Conservation (phyloP, 2,797 vertebrate genomes). For the Labeo calbasu region DNA sequence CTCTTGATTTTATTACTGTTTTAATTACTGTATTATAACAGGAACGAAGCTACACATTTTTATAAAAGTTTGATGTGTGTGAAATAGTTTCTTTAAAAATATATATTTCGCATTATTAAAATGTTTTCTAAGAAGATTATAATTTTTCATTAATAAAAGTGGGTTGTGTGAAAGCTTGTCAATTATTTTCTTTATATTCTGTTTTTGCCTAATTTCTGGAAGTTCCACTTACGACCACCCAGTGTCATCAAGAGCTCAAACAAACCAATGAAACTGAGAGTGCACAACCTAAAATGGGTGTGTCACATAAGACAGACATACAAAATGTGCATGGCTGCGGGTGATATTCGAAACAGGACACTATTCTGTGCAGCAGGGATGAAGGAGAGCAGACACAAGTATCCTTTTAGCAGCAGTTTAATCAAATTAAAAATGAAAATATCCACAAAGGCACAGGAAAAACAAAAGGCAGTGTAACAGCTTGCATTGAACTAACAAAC, state of each 20-base stretch:
- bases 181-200: neutral
- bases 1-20: constrained; percentile 57
- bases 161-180: constrained; percentile 21
- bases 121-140: constrained; percentile 59
- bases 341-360: neutral
- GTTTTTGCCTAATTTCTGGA: constrained; percentile 24
- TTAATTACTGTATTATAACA: constrained; percentile 62
- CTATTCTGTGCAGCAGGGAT: neutral
- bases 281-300: neutral
- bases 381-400: neutral
- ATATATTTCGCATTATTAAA: constrained; percentile 65
- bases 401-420: neutral
- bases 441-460: neutral
- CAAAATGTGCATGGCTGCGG: too few relatives aligned
- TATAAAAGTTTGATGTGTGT: constrained; percentile 65
- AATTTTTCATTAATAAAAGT: constrained; percentile 53
- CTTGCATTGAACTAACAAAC: neutral
- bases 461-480: neutral
- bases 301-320: too few relatives aligned
- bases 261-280: constrained; percentile 30
- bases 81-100: constrained; percentile 62
- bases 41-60: constrained; percentile 77
- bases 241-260: constrained; percentile 64
- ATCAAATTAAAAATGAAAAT: neutral
- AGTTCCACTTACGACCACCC: constrained; percentile 63